phyloP scores from a whole-genome alignment of 2,888 invertebrate genomes.

The Eucera pruinosa region DNA sequence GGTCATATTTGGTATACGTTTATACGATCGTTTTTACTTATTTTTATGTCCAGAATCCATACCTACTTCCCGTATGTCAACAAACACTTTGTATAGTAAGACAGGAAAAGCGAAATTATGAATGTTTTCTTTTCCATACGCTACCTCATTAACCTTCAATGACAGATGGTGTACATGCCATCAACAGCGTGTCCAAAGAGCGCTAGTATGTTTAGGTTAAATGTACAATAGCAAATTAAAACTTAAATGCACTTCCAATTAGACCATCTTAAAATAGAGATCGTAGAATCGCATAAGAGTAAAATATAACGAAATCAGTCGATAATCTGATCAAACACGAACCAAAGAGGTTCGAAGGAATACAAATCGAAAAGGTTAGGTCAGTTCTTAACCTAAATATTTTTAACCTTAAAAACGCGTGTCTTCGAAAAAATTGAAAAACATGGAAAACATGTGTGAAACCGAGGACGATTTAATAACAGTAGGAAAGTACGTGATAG shows the following conservation, averaged over 20 bases:
- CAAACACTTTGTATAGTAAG: too few relatives aligned
- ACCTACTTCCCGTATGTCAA: too few relatives aligned
- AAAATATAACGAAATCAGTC: neutral
- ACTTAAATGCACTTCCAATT: neutral
- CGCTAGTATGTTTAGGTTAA: conserved; percentile 5
- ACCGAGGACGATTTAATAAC: conserved; percentile 84
- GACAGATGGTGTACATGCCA: neutral
- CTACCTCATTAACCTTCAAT: conserved; percentile 13
- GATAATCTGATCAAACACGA: too few relatives aligned
- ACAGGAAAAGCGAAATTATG: neutral
- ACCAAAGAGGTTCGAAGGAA: neutral
- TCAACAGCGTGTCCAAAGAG: conserved; percentile 1
- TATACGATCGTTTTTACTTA: too few relatives aligned
- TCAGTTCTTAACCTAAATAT: conserved; percentile 40
- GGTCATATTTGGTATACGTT: too few relatives aligned
- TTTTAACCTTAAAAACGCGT: conserved; percentile 4
- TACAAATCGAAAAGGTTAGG: neutral
- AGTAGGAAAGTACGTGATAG: conserved; percentile 90
- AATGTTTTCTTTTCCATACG: neutral
- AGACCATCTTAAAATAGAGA: neutral
- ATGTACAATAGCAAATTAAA: neutral
- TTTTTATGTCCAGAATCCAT: too few relatives aligned
- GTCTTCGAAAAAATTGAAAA: neutral
- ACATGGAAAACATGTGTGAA: conserved; percentile 47
- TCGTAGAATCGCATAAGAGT: neutral